Percentiles rank a stretch among this genome's conserved stretches.
Conservation (phyloP, 2,113 vertebrate genomes). For the Motacilla tschutschensis region DNA sequence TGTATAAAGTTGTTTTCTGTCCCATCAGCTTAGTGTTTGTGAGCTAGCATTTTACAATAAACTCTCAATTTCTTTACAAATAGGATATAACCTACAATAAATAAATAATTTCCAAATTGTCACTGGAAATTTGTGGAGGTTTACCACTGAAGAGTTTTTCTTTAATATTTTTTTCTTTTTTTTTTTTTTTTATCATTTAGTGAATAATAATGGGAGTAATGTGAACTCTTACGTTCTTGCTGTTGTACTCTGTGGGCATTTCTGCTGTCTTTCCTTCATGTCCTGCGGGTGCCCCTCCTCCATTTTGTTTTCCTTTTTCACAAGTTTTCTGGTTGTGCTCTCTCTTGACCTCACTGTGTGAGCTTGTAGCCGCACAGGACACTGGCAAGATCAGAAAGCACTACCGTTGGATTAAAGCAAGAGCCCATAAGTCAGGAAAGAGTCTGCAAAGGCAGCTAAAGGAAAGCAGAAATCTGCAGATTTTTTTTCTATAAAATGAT, state of each 20-base stretch:
- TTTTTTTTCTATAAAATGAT: background rate
- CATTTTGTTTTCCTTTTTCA: constrained; percentile 62
- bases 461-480: background rate
- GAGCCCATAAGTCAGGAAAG: background rate
- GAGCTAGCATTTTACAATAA: background rate
- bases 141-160: constrained; percentile 47
- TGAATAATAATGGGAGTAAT: too few relatives aligned
- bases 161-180: background rate
- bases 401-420: background rate
- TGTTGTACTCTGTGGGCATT: constrained; percentile 53
- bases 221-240: too few relatives aligned
- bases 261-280: constrained; percentile 61
- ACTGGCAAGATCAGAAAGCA: background rate
- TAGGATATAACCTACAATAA: background rate
- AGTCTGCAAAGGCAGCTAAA: background rate
- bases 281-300: constrained; percentile 31
- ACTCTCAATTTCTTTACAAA: background rate
- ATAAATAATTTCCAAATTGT: background rate
- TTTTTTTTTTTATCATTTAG: too few relatives aligned
- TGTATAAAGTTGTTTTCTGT: background rate
- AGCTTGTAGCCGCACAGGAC: constrained; percentile 35
- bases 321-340: constrained; percentile 46
- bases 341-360: constrained; percentile 41
- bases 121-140: background rate
- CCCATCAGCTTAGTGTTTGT: background rate